Base-by-base conservation (phyloP, 2,113 vertebrate species). In the Brachyistius frenatus region DNA sequence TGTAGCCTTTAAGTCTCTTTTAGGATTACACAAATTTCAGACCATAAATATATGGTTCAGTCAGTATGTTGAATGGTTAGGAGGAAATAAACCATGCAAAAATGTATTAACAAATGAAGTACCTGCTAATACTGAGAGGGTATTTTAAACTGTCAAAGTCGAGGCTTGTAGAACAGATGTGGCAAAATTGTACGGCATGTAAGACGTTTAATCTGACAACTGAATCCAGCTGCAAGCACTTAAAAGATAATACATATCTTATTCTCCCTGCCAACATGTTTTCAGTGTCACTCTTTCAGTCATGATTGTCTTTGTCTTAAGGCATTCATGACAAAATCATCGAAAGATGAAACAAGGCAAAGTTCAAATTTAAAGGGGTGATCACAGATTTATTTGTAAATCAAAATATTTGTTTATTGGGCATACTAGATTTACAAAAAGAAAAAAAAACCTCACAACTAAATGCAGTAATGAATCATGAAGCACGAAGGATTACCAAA, bases 141-240 rank as follows among this genome's bases (percentile, higher is more conserved):
- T 58, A 50, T 61, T 33, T 31, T 3, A 50, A 37, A 47, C 53
- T 32, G 55, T 55, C 62, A 56, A 4, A 78, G 2, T 70, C 15
- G 8, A 66, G 23, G 14, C 35, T 35, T 52, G 4, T 36, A 30
- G 55, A 41, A 61, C 53, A 75, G 14, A 55, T 4, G 5, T 60
- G 53, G 47, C 23, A 23, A 31, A 65, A 64, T 23, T 23, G 23
- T 47, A 41, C 13, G 56, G 31, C 5, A 15, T 23, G 23, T 23
- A 23, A 23, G 23, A 23, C 23, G 41, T 44, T 44, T 50, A 68
- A 30, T 46, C 16, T 13, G 41, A 44, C 41, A 58, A 11, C 4
- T n/a, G 52, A 41, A 85, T 68, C 46, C 57, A 73, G 41, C 53
- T 44, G 46, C 54, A 64, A 77, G 39, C 8, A 76, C 2, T 16